Percentiles rank a stretch among this genome's conserved stretches.
phyloP scores from a whole-genome alignment of 2,888 invertebrate genomes.

The Dinocampus coccinellae region DNA sequence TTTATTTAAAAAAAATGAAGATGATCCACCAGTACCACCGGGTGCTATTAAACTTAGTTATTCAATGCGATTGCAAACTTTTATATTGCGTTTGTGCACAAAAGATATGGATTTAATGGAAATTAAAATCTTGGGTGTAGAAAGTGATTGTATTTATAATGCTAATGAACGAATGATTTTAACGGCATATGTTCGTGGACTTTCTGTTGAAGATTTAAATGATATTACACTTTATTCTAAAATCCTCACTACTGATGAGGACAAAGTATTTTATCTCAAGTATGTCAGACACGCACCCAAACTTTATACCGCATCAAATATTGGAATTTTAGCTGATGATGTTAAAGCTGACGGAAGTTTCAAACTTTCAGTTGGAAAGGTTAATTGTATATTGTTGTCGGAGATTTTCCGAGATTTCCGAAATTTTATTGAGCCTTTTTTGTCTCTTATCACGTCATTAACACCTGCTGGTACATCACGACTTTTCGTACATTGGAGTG shows the following conservation, averaged over 20 bases:
- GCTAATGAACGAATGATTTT: conserved; percentile 84
- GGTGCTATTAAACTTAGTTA: conserved; percentile 74
- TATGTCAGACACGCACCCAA: conserved; percentile 79
- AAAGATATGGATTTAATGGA: conserved; percentile 80
- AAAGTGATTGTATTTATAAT: conserved; percentile 83
- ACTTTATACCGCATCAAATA: conserved; percentile 71
- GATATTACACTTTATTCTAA: conserved; percentile 83
- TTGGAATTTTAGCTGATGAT: conserved; percentile 63
- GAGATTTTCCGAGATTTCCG: conserved; percentile 77
- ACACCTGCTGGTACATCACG: conserved; percentile 39
- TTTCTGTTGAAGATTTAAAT: conserved; percentile 80
- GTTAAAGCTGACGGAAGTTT: conserved; percentile 80
- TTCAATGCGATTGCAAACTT: conserved; percentile 74
- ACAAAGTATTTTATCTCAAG: conserved; percentile 84
- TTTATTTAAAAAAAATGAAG: conserved; percentile 57
- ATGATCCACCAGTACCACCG: conserved; percentile 80
- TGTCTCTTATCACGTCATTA: conserved; percentile 35
- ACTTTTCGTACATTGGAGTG: conserved; percentile 57
- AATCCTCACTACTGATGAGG: conserved; percentile 84
- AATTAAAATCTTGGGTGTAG: conserved; percentile 76
- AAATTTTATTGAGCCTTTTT: conserved; percentile 74
- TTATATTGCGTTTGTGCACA: conserved; percentile 78
- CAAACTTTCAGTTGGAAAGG: conserved; percentile 77
- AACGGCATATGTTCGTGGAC: conserved; percentile 76
- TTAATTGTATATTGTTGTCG: conserved; percentile 80